Evolutionary conservation across 1,140 invertebrate species (phyloP).

Genomic region (Anadara kagoshimensis): DNA sequence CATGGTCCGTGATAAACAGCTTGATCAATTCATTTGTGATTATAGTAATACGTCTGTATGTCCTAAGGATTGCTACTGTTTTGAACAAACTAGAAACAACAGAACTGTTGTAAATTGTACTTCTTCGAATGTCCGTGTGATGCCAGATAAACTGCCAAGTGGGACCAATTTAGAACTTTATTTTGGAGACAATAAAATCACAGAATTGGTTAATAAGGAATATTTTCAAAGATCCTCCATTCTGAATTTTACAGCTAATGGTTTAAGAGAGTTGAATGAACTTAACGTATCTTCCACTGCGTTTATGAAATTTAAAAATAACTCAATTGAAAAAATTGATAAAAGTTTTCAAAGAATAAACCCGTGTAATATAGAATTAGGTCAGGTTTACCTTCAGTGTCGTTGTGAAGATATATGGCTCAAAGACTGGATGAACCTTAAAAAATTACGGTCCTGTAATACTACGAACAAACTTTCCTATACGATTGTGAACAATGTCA

Average conservation of each 20-base stretch:
- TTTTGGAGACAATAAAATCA: conserved; percentile 22
- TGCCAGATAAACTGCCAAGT: conserved; percentile 10
- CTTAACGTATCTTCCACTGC: background rate
- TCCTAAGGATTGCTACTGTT: conserved; percentile 28
- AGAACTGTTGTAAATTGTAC: conserved; percentile 29
- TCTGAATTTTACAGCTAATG: conserved; percentile 1
- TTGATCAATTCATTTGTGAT: conserved; percentile 19
- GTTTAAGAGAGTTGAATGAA: too few species aligned
- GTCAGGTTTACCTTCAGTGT: too few species aligned
- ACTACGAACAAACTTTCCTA: too few species aligned
- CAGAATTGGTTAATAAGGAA: conserved; percentile 2
- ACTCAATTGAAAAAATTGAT: background rate
- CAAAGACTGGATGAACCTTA: too few species aligned
- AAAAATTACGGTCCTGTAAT: too few species aligned
- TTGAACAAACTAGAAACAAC: conserved; percentile 20
- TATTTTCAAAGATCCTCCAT: conserved; percentile 12
- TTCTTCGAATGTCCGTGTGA: background rate
- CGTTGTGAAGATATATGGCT: too few species aligned
- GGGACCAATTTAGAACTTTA: conserved; percentile 1
- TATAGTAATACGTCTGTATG: conserved; percentile 16
- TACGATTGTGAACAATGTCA: too few species aligned
- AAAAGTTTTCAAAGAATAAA: conserved; percentile 16
- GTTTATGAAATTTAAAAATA: background rate
- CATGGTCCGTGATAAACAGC: conserved; percentile 7
- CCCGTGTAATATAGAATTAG: conserved; percentile 15